These are phyloP conservation scores for Saimiri boliviensis DNA, from an alignment of 2,113 vertebrate genomes.

Conservation along the genomic window DNA sequence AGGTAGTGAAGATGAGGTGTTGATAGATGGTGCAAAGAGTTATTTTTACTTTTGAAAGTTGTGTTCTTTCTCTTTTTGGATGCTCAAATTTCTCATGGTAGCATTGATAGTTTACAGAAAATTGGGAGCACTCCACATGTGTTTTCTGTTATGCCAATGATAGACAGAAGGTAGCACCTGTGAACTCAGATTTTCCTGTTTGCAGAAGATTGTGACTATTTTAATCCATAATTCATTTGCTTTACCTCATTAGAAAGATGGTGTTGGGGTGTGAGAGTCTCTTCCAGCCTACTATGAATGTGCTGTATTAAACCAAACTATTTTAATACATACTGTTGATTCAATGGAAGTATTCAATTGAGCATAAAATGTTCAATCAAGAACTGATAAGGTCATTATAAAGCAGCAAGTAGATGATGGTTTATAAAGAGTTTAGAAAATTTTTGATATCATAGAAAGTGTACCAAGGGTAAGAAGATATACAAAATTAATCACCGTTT, in stretches of 20 bases:
- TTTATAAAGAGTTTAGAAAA: neutral
- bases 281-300: neutral
- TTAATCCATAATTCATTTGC: neutral
- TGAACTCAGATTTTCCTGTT: neutral
- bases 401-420: neutral
- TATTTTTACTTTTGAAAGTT: constrained; percentile 20
- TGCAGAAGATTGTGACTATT: neutral
- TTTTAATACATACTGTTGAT: neutral
- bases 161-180: neutral
- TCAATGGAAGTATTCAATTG: constrained; percentile 22
- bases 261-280: neutral
- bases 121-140: neutral
- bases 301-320: neutral
- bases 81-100: neutral
- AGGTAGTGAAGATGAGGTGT: constrained; percentile 12
- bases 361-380: neutral
- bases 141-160: neutral
- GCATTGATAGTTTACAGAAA: neutral
- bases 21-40: neutral
- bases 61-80: neutral
- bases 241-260: constrained; percentile 1
- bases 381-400: neutral
- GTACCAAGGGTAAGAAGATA: neutral
- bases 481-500: constrained; percentile 2
- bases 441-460: neutral